Percentiles rank a stretch among this genome's conserved stretches.
phyloP scores from a whole-genome alignment of 1,140 invertebrate genomes.

The Zaprionus capensis region DNA sequence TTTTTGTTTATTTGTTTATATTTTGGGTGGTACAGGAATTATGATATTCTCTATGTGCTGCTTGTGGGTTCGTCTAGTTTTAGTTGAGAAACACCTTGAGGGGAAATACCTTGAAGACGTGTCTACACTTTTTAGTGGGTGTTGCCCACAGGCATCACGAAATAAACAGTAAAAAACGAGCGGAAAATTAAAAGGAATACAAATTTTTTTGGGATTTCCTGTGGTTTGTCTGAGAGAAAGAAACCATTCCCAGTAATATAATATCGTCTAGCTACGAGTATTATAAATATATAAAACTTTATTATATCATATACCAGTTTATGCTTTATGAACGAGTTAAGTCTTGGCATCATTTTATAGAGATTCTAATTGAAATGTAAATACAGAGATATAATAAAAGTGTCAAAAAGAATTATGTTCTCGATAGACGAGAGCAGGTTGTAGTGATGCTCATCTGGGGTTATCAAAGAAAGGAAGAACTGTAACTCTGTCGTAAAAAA shows the following conservation, averaged over 20 bases:
- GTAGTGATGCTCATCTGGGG: conserved; percentile 17
- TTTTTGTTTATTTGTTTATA: conserved; percentile 16
- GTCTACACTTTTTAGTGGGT: conserved; percentile 7
- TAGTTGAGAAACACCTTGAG: not conserved
- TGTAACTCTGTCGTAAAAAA: conserved; percentile 33
- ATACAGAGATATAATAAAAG: not conserved
- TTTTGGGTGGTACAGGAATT: conserved; percentile 57
- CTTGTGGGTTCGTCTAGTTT: conserved; percentile 37
- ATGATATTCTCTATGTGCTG: conserved; percentile 29
- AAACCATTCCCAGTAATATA: not conserved
- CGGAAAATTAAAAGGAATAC: not conserved
- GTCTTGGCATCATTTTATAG: not conserved
- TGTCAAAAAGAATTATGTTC: not conserved
- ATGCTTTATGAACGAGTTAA: not conserved
- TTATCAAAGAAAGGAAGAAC: not conserved
- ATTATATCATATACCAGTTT: not conserved
- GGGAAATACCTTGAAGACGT: not conserved
- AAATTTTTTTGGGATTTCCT: not conserved
- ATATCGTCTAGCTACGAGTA: not conserved
- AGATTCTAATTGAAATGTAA: not conserved
- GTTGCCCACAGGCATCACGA: not conserved
- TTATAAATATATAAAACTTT: not conserved
- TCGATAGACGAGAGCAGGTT: not conserved
- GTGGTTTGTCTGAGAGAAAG: not conserved
- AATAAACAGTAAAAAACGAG: not conserved